A percentile compares a stretch with the other conserved stretches of the same genome.
phyloP scores from a whole-genome alignment of 2,113 vertebrate genomes.

The Bos javanicus region DNA sequence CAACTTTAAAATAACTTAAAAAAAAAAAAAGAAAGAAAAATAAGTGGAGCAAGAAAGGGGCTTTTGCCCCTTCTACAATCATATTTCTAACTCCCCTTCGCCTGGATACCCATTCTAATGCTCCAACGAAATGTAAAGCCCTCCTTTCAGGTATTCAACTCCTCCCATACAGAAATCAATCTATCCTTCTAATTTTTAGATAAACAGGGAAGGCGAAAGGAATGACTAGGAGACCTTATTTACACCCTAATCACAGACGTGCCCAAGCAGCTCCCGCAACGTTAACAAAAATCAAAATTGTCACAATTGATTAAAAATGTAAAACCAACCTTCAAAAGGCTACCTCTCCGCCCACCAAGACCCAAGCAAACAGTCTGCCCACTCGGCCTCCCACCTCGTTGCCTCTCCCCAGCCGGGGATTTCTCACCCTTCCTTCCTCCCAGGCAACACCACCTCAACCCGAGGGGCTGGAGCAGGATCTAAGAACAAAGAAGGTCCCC shows the following conservation, averaged over 20 bases:
- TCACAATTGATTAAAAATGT: slow-evolving; percentile 24
- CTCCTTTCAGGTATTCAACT: not conserved
- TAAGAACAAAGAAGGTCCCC: slow-evolving; percentile 74
- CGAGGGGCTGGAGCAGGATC: not conserved
- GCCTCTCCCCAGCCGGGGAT: not conserved
- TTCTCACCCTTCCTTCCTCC: slow-evolving; percentile 30
- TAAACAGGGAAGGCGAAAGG: slow-evolving; percentile 57
- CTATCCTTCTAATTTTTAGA: slow-evolving; percentile 55
- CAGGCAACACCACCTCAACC: slow-evolving; percentile 6
- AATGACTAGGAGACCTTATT: slow-evolving; percentile 34
- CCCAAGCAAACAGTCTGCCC: not conserved
- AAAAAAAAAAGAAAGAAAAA: not conserved
- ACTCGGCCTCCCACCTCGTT: not conserved
- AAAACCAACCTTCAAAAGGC: slow-evolving; percentile 27
- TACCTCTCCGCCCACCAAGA: not conserved
- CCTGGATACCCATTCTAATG: not conserved
- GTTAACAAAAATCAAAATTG: slow-evolving; percentile 59
- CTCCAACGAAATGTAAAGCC: slow-evolving; percentile 14
- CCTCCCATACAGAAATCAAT: slow-evolving; percentile 24
- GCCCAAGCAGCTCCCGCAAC: slow-evolving; percentile 32
- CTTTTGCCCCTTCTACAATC: slow-evolving; percentile 9
- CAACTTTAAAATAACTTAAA: slow-evolving; percentile 61
- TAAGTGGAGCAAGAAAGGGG: not conserved
- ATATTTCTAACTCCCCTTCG: not conserved
- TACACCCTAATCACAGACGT: slow-evolving; percentile 11